Evolutionary conservation across 2,113 vertebrate genomes (phyloP), one percentile per base, ranked within the genome.

Genomic region (Morone chrysops): DNA sequence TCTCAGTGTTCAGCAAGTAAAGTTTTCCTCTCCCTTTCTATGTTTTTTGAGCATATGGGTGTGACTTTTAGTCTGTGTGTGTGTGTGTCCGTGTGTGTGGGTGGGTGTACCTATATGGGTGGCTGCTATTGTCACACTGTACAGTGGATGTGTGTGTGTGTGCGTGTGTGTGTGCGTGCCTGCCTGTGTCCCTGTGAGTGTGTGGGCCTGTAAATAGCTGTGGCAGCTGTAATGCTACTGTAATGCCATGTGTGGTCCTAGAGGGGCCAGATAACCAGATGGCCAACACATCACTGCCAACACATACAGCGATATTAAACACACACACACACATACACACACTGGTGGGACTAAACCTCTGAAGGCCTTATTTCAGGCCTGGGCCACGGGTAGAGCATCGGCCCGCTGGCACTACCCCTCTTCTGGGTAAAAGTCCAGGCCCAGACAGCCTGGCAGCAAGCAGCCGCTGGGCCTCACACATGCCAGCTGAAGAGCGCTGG

Each of bases 241-340:
- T 80, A 72, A 79, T 87, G 80, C 68, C 82, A 80, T 85, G 89
- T 90, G 84, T 69, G 57, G 89, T 94, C 91, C 92, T 93, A 85
- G 50, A 94, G 87, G 90, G 90, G 89, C 91, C 90, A 90, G 84
- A 87, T 60, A 69, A 87, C 89, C 95, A 96, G 94, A 95, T 95
- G 94, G 94, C 92, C 90, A 82, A 75, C 75, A 78, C 82, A 84
- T 85, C 60, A 40, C 67, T 81, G 90, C 92, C 92, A 94, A 91
- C 82, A 83, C 60, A 87, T 70, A 92, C 78, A 91, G 69, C 40
- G 11, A 78, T 85, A 86, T 85, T 77, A 90, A 81, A 91, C 83
- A 72, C 62, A 74, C 9, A 74, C 43, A 38, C 40, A 69, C 14
- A 61, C 45, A 63, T 18, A 40, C 73, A 85, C 72, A 70, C 60